Percentiles rank a stretch among this genome's conserved stretches.
Evolutionary conservation across 2,113 vertebrate genomes (phyloP).

Genomic region (Alligator sinensis): DNA sequence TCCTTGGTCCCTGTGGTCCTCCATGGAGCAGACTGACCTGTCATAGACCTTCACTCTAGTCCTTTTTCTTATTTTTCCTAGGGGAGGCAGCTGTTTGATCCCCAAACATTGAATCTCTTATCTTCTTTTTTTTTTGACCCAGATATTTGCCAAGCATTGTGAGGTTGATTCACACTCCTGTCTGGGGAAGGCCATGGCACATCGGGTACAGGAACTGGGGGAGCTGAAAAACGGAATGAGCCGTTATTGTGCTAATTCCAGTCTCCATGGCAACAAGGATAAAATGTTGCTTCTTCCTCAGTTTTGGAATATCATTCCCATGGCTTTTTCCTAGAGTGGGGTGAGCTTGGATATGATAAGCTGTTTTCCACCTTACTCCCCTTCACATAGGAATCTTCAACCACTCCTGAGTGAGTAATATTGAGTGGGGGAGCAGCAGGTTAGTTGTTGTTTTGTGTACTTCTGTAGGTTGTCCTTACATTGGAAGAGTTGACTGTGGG

Average conservation of each 20-base stretch:
- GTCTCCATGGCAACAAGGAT: neutral
- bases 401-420: rapidly evolving
- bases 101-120: neutral
- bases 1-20: too few relatives aligned
- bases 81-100: neutral
- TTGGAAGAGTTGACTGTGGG: neutral
- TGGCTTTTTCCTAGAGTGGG: rapidly evolving
- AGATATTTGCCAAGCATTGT: neutral
- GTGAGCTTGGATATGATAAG: neutral
- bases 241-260: neutral
- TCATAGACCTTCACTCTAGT: too few relatives aligned
- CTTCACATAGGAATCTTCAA: neutral
- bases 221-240: neutral
- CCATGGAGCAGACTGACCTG: too few relatives aligned
- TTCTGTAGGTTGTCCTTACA: neutral
- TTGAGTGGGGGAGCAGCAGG: neutral
- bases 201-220: neutral
- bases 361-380: neutral
- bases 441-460: neutral
- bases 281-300: rapidly evolving
- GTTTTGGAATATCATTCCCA: neutral
- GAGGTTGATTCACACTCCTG: neutral
- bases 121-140: neutral
- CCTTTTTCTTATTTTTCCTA: neutral
- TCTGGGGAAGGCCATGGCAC: neutral